Conservation (phyloP, 2,113 vertebrate species). For the Trachemys scripta region DNA sequence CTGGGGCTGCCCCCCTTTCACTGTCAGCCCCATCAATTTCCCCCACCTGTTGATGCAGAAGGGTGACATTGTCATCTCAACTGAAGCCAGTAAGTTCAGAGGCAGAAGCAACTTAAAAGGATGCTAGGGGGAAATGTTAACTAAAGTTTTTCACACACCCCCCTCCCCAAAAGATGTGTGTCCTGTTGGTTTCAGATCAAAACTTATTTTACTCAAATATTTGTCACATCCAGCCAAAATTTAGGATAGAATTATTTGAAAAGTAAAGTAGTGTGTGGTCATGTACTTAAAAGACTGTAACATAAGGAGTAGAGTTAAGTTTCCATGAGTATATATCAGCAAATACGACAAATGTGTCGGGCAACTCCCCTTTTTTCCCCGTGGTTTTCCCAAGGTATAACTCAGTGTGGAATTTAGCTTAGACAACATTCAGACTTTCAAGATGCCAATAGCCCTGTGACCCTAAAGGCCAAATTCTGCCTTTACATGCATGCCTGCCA, state of each 20-base stretch:
- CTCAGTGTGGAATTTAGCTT: not conserved
- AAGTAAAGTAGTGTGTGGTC: not conserved
- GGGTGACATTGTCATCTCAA: fast-evolving
- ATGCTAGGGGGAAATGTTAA: not conserved
- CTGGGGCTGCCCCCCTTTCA: too few species aligned
- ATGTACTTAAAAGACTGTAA: not conserved
- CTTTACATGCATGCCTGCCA: not conserved
- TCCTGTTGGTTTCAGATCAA: not conserved
- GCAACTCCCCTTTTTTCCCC: not conserved
- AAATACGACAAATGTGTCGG: not conserved
- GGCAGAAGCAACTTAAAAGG: not conserved
- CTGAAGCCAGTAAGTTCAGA: not conserved
- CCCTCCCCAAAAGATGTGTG: not conserved
- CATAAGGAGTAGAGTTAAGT: not conserved
- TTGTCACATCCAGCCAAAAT: not conserved
- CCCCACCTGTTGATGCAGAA: too few species aligned
- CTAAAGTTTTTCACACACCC: not conserved
- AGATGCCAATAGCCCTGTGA: not conserved
- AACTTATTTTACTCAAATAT: not conserved
- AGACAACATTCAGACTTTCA: not conserved
- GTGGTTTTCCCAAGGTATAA: not conserved
- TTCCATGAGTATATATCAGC: fast-evolving
- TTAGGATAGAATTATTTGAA: not conserved
- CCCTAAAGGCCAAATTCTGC: not conserved
- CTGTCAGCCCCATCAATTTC: too few species aligned